Conservation (phyloP, 2,888 invertebrate species). For the Trimorus sp. region DNA sequence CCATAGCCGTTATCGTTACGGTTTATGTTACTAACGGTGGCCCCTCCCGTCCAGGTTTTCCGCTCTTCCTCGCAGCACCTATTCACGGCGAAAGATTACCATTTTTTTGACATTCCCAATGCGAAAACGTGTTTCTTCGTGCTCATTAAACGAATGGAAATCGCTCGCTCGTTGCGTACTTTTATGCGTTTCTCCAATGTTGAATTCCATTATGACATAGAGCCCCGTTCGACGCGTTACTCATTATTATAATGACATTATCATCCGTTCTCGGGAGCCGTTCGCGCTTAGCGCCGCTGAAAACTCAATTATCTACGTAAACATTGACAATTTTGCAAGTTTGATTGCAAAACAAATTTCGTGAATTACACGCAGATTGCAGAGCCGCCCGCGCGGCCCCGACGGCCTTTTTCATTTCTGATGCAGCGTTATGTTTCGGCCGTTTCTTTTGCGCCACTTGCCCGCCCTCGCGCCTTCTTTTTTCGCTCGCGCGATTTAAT, state of each 20-base stretch:
- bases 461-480: not conserved
- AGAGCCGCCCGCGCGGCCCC: not conserved
- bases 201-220: slow-evolving; percentile 66
- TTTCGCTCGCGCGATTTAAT: slow-evolving; percentile 42
- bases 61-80: slow-evolving; percentile 63
- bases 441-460: not conserved
- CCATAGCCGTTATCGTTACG: slow-evolving; percentile 82
- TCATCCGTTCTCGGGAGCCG: slow-evolving; percentile 44
- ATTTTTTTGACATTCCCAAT: slow-evolving; percentile 68
- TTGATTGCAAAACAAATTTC: slow-evolving; percentile 53
- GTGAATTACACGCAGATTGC: slow-evolving; percentile 34
- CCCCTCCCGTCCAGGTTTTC: slow-evolving; percentile 67
- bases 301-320: slow-evolving; percentile 53
- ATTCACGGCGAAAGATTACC: slow-evolving; percentile 65
- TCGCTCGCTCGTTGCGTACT: slow-evolving; percentile 67
- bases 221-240: slow-evolving; percentile 44
- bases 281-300: slow-evolving; percentile 37
- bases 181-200: slow-evolving; percentile 59
- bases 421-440: slow-evolving; percentile 20
- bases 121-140: slow-evolving; percentile 66
- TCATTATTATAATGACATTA: slow-evolving; percentile 64
- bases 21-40: slow-evolving; percentile 79
- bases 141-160: slow-evolving; percentile 67
- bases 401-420: slow-evolving; percentile 15
- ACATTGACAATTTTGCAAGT: slow-evolving; percentile 50